Evolutionary conservation across 2,113 vertebrate genomes (phyloP).

Genomic region (Ovis aries): DNA sequence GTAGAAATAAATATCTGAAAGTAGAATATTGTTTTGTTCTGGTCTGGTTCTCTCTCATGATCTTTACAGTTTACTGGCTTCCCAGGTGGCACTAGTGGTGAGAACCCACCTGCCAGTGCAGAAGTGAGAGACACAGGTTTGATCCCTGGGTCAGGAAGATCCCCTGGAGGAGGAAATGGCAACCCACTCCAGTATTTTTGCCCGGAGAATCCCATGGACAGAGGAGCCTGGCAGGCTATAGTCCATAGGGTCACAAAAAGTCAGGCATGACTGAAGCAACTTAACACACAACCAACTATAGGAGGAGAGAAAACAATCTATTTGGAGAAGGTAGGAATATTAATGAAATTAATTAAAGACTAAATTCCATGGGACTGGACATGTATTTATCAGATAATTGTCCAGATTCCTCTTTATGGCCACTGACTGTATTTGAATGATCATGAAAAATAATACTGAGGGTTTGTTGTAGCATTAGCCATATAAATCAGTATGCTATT

Average conservation of each 20-base stretch:
- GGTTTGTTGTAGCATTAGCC: neutral
- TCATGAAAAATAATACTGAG: neutral
- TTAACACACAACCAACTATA: neutral
- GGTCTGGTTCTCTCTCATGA: neutral
- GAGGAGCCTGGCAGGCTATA: neutral
- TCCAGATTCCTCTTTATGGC: neutral
- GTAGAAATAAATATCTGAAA: conserved; percentile 15
- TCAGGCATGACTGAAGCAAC: neutral
- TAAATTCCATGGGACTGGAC: neutral
- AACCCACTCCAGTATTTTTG: neutral
- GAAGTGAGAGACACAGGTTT: neutral
- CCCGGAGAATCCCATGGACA: neutral
- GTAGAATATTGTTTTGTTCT: neutral
- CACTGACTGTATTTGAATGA: neutral
- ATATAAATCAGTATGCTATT: neutral
- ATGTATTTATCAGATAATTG: neutral
- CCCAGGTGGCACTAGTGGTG: neutral
- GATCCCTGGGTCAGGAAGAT: neutral
- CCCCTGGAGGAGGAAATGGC: neutral
- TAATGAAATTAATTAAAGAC: neutral
- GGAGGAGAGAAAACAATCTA: neutral
- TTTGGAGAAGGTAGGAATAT: neutral
- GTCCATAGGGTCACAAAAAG: neutral
- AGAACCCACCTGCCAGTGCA: neutral
- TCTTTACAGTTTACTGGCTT: neutral